phyloP scores from a whole-genome alignment of 1,140 invertebrate genomes.

The Acromyrmex echinatior region DNA sequence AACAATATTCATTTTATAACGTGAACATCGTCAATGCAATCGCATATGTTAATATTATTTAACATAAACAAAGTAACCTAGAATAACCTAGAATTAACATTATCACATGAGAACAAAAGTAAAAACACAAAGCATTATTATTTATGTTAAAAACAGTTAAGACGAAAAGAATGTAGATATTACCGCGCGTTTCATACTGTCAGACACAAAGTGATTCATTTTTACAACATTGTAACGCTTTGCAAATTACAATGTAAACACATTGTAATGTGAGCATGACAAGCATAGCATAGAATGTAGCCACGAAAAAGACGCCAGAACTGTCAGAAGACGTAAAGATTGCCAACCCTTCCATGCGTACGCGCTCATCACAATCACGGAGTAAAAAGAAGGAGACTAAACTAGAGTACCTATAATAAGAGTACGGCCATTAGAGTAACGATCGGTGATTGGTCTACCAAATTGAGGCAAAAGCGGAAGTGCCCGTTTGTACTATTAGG shows the following conservation, averaged over 20 bases:
- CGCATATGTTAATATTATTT: constrained; percentile 10
- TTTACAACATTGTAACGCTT: constrained; percentile 30
- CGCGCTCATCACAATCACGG: too few relatives aligned
- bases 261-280: constrained; percentile 39
- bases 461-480: too few relatives aligned
- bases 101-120: neutral
- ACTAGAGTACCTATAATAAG: too few relatives aligned
- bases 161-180: constrained; percentile 8
- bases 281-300: too few relatives aligned
- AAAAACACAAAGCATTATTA: neutral
- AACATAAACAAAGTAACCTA: constrained; percentile 65
- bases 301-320: too few relatives aligned
- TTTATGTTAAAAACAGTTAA: too few relatives aligned
- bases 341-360: too few relatives aligned
- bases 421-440: too few relatives aligned
- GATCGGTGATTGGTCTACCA: too few relatives aligned
- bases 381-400: too few relatives aligned
- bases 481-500: too few relatives aligned
- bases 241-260: constrained; percentile 69
- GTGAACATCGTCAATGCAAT: neutral
- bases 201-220: neutral
- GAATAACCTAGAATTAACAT: constrained; percentile 6
- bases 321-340: too few relatives aligned
- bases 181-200: constrained; percentile 78
- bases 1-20: neutral